These are phyloP conservation scores for Folsomia manolachei DNA, from an alignment of 2,888 invertebrate species.

Conservation along the genomic window DNA sequence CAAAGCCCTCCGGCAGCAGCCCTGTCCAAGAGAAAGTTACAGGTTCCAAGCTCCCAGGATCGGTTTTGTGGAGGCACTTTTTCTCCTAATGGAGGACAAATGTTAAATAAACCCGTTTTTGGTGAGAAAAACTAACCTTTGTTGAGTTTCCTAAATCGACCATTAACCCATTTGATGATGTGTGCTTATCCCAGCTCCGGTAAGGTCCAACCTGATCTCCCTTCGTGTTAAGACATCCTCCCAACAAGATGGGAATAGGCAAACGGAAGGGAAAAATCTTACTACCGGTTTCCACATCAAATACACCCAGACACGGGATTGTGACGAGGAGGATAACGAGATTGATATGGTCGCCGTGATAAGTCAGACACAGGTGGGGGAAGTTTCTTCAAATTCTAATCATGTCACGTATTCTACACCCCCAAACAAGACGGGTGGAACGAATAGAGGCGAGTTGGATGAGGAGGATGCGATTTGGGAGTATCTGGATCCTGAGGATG, in stretches of 20 bases:
- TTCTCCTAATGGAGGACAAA: slow-evolving; percentile 41
- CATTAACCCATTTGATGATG: too few relatives aligned
- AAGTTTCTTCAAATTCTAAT: too few relatives aligned
- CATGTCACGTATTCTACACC: background rate
- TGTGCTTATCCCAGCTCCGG: slow-evolving; percentile 39
- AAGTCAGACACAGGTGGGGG: background rate
- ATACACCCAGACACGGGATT: slow-evolving; percentile 42
- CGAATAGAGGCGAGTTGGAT: slow-evolving; percentile 7
- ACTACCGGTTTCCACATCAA: slow-evolving; percentile 41
- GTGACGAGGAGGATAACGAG: slow-evolving; percentile 35
- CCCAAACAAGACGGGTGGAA: background rate
- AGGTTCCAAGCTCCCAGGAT: slow-evolving; percentile 33
- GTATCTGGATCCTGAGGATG: slow-evolving; percentile 42
- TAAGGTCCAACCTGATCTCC: slow-evolving; percentile 42
- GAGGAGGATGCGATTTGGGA: slow-evolving; percentile 47
- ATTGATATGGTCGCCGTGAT: slow-evolving; percentile 32
- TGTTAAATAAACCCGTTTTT: slow-evolving; percentile 33
- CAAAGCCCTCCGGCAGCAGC: slow-evolving; percentile 10
- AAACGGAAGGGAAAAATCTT: slow-evolving; percentile 34
- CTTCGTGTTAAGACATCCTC: slow-evolving; percentile 38
- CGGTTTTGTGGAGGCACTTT: slow-evolving; percentile 48
- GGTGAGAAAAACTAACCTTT: slow-evolving; percentile 32
- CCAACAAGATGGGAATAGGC: slow-evolving; percentile 32
- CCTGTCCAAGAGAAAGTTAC: slow-evolving; percentile 20
- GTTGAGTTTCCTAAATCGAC: too few relatives aligned